These are phyloP conservation scores for Ibycter americanus DNA, from an alignment of 2,797 vertebrate species.

Conservation along the genomic window DNA sequence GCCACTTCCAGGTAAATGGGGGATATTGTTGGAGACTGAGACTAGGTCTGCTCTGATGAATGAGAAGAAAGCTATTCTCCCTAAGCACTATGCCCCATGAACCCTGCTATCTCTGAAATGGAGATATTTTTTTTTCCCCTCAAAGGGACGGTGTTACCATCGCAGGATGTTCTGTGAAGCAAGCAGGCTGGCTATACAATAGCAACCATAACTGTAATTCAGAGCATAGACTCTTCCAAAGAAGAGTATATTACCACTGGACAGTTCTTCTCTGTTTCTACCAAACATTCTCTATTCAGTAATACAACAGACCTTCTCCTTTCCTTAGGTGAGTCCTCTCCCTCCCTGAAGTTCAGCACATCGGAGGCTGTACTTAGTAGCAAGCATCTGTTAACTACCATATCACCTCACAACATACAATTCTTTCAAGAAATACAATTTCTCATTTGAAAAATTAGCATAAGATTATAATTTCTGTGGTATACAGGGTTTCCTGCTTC, in stretches of 20 bases:
- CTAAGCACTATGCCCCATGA: background rate
- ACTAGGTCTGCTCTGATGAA: background rate
- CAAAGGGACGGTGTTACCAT: background rate
- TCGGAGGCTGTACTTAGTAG: background rate
- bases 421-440: background rate
- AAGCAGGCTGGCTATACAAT: background rate
- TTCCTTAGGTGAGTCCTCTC: background rate
- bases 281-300: background rate
- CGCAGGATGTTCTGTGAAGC: background rate
- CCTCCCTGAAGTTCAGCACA: background rate
- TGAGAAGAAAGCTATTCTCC: background rate
- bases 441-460: background rate
- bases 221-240: background rate
- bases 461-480: background rate
- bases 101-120: background rate
- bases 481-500: background rate
- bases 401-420: background rate
- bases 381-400: background rate
- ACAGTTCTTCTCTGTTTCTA: background rate
- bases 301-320: background rate
- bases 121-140: background rate
- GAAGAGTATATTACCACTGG: background rate
- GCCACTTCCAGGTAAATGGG: background rate
- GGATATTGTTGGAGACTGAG: background rate
- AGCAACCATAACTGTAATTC: background rate